These are phyloP conservation scores for Ceratitis capitata DNA, from an alignment of 1,140 invertebrate genomes.

Conservation along the genomic window DNA sequence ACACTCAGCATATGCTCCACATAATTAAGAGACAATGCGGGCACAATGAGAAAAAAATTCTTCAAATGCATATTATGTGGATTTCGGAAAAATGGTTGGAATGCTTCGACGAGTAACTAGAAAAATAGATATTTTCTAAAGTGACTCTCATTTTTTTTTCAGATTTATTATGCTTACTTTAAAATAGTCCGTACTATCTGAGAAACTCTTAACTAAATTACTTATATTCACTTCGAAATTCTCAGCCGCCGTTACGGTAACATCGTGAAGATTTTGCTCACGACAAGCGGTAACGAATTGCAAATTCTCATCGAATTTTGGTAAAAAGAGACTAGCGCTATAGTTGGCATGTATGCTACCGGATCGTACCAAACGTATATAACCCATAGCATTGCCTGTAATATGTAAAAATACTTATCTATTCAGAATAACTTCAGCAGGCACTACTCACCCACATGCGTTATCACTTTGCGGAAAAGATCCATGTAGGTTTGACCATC, in stretches of 20 bases:
- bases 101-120: constrained; percentile 89
- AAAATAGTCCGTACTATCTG: constrained; percentile 95
- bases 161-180: constrained; percentile 70
- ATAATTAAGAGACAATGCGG: constrained; percentile 93
- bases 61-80: constrained; percentile 89
- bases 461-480: constrained; percentile 90
- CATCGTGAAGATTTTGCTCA: constrained; percentile 70
- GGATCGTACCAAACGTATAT: constrained; percentile 92
- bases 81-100: constrained; percentile 87
- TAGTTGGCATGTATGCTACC: constrained; percentile 93
- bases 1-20: constrained; percentile 91
- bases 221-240: constrained; percentile 81
- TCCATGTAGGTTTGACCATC: constrained; percentile 92
- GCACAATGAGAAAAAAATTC: constrained; percentile 94
- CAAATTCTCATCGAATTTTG: constrained; percentile 79
- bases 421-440: no score
- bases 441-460: constrained; percentile 85
- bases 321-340: constrained; percentile 89
- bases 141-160: background rate
- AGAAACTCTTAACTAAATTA: constrained; percentile 86
- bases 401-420: no score
- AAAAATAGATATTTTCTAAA: constrained; percentile 45
- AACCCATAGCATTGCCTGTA: constrained; percentile 93
- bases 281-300: constrained; percentile 71
- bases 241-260: constrained; percentile 74